Evolutionary conservation across 64 coral and sea anemone species (phyloP), one percentile per base, ranked within the genome.

Genomic region (Montipora foliosa): DNA sequence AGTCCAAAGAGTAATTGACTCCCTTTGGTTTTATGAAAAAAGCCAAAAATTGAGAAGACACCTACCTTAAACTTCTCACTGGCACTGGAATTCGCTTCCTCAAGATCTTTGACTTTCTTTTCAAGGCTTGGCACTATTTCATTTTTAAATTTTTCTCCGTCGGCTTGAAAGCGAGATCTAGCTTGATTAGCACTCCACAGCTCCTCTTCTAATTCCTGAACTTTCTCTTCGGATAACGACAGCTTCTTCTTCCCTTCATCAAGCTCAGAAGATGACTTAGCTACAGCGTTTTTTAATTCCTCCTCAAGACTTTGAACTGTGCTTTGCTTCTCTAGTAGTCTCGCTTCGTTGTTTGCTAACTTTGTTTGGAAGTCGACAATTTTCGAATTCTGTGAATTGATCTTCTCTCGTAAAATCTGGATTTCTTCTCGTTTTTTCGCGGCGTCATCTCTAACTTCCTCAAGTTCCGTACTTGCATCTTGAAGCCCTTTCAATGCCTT

Each of bases 391-490:
- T 90, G 37, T 13, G 67, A 67, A 68, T 79, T 49, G 5, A 60
- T 59, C 12, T 93, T 17, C n/a, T 83, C 88, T 75, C 82, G 87
- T 67, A 94, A 89, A 11, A 87, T 83, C 21, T 91, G 37, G 10
- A 72, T 79, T 19, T 94, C 90, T 47, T 91, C 88, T 13, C 94
- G 64, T 12, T 83, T 82, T 20, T 10, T 7, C 17, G 3, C 53
- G 9, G 47, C 10, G 6, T 78, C 92, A 94, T 77, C 91, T 82
- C 82, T 90, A 48, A 73, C n/a, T 44, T 82, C 86, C 86, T 88
- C 13, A 11, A 55, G 52, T 55, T 55, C 52, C 10, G 52, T 55
- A 5, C 52, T 55, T 55, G 47, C 45, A 50, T 88, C 92, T 12
- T 84, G 57, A 16, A 79, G 60, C 20, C 68, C 74, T 4, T 79